Evolutionary conservation across 1,140 invertebrate genomes (phyloP).

Genomic region (Pectinophora gossypiella): DNA sequence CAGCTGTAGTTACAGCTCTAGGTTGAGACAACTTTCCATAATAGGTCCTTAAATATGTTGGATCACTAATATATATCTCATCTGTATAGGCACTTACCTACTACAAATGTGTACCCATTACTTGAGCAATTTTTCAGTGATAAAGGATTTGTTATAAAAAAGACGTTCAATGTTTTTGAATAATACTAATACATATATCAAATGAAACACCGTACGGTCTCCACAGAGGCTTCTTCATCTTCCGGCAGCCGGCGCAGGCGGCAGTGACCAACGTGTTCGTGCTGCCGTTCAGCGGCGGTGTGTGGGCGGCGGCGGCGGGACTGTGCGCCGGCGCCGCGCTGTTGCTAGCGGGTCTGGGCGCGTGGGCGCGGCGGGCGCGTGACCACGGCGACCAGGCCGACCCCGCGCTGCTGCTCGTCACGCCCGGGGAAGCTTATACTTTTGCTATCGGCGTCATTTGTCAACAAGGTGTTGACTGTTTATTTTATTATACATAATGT

Average conservation of each 20-base stretch:
- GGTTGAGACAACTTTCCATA: too few relatives aligned
- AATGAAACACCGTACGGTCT: too few relatives aligned
- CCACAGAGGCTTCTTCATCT: conserved; percentile 75
- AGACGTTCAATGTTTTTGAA: too few relatives aligned
- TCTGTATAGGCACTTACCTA: too few relatives aligned
- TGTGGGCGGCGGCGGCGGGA: conserved; percentile 73
- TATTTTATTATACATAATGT: conserved; percentile 4
- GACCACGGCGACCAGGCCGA: conserved; percentile 30
- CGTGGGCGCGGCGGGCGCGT: conserved; percentile 19
- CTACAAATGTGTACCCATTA: too few relatives aligned
- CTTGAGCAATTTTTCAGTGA: too few relatives aligned
- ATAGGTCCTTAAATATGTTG: too few relatives aligned
- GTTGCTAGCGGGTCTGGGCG: conserved; percentile 31
- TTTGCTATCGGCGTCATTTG: conserved; percentile 77
- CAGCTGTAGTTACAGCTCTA: too few relatives aligned
- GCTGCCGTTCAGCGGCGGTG: conserved; percentile 78
- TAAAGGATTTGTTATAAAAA: too few relatives aligned
- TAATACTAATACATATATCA: too few relatives aligned
- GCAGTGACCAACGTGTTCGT: conserved; percentile 80
- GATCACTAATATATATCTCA: too few relatives aligned
- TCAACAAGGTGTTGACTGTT: conserved; percentile 77
- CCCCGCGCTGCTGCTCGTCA: conserved; percentile 35
- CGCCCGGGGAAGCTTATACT: conserved; percentile 59
- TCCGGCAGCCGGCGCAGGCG: conserved; percentile 80
- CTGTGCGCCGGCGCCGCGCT: conserved; percentile 49